These are phyloP conservation scores for Phaedon cochleariae DNA, from an alignment of 2,888 invertebrate genomes.

Conservation along the genomic window DNA sequence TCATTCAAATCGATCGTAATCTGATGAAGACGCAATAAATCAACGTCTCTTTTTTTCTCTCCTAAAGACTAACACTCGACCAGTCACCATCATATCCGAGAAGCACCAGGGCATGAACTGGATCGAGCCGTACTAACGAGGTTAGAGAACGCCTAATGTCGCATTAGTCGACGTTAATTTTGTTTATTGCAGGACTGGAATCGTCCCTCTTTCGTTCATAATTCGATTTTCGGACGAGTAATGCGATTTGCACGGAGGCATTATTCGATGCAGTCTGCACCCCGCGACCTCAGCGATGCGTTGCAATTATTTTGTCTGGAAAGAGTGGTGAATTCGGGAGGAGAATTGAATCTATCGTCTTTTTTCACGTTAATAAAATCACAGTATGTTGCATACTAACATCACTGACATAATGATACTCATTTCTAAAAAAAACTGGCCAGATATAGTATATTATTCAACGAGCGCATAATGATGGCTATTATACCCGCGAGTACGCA, in stretches of 20 bases:
- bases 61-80: slow-evolving; percentile 8
- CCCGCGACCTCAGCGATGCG: slow-evolving; percentile 34
- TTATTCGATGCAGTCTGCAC: slow-evolving; percentile 36
- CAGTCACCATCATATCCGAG: slow-evolving; percentile 15
- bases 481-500: too few species aligned
- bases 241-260: slow-evolving; percentile 48
- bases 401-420: too few species aligned
- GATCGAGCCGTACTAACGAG: slow-evolving; percentile 40
- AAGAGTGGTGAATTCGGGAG: background rate
- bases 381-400: too few species aligned
- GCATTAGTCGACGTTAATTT: slow-evolving; percentile 60
- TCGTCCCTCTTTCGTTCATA: slow-evolving; percentile 44
- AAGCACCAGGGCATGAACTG: slow-evolving; percentile 52
- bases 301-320: slow-evolving; percentile 18
- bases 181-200: slow-evolving; percentile 56
- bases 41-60: slow-evolving; percentile 31
- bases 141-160: slow-evolving; percentile 54
- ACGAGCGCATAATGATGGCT: too few species aligned
- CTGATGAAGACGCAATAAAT: slow-evolving; percentile 33
- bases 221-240: slow-evolving; percentile 53
- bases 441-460: too few species aligned
- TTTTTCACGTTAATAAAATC: too few species aligned
- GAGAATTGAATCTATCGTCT: too few species aligned
- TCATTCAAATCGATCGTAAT: slow-evolving; percentile 34
- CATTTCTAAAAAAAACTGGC: too few species aligned